These are phyloP conservation scores for Cacatua alba DNA, from an alignment of 2,113 vertebrate species.

Conservation along the genomic window DNA sequence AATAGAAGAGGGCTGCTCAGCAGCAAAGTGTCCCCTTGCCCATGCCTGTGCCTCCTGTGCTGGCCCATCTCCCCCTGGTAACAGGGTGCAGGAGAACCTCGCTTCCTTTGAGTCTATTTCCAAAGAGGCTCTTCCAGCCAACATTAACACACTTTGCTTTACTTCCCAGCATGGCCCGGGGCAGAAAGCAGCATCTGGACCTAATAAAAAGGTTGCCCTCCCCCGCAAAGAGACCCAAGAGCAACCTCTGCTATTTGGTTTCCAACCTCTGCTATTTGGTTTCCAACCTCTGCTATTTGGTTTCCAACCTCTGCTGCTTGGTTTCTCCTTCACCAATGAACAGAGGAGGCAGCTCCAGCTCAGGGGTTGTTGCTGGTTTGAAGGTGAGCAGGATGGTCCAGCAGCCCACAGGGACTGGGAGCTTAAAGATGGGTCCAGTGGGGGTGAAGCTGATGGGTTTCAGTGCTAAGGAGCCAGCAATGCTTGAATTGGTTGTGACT, in stretches of 20 bases:
- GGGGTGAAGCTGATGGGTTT: not conserved
- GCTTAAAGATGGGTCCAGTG: not conserved
- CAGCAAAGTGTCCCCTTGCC: not conserved
- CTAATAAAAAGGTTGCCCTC: constrained; percentile 32
- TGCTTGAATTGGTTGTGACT: not conserved
- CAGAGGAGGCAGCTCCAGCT: not conserved
- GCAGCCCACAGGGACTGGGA: not conserved
- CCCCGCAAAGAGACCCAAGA: constrained; percentile 14
- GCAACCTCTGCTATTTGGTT: constrained; percentile 17
- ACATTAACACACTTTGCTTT: constrained; percentile 36
- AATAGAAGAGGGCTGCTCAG: not conserved
- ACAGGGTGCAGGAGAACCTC: not conserved
- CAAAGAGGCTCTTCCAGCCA: constrained; percentile 13
- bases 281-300: not conserved
- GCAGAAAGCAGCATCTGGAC: constrained; percentile 56
- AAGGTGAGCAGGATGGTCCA: not conserved
- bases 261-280: not conserved
- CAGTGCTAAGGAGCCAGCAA: not conserved
- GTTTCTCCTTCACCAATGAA: not conserved
- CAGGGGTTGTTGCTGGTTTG: not conserved
- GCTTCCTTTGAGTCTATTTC: not conserved
- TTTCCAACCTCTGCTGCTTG: not conserved
- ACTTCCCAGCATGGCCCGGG: constrained; percentile 16
- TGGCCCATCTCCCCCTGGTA: not conserved
- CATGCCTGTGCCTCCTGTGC: not conserved